Percentiles rank a stretch among this genome's conserved stretches.
phyloP scores from a whole-genome alignment of 2,888 invertebrate genomes.

The Pimpla rufipes region DNA sequence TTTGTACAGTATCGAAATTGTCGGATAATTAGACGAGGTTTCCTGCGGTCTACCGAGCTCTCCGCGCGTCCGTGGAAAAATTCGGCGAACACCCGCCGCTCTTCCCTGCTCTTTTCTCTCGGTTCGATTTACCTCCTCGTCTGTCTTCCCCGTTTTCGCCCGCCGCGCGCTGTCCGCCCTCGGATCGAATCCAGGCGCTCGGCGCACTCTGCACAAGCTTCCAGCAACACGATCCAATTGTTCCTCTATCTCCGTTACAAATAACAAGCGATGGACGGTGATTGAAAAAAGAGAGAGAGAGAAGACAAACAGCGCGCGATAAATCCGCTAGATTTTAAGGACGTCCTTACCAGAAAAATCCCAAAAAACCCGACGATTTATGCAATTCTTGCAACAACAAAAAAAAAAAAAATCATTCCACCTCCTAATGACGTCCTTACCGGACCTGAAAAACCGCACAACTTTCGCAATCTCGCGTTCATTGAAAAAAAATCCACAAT shows the following conservation, averaged over 20 bases:
- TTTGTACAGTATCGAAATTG: constrained; percentile 54
- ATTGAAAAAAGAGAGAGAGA: neutral
- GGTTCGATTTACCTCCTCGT: neutral
- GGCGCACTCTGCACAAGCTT: neutral
- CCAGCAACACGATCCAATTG: constrained; percentile 15
- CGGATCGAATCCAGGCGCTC: neutral
- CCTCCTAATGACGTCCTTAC: neutral
- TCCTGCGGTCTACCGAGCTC: constrained; percentile 17
- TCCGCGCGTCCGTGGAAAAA: neutral
- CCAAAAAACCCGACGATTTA: too few species aligned
- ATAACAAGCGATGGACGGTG: constrained; percentile 14
- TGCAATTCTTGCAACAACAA: too few species aligned
- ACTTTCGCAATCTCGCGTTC: too few species aligned
- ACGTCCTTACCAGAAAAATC: neutral
- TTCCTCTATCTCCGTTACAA: constrained; percentile 1
- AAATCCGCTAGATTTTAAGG: neutral
- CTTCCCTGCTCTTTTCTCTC: too few species aligned
- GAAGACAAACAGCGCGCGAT: constrained; percentile 1
- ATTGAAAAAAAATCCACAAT: too few species aligned
- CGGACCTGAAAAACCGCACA: too few species aligned
- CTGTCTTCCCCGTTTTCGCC: neutral
- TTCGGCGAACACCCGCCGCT: neutral
- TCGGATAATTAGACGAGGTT: constrained; percentile 53
- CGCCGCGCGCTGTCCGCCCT: neutral
- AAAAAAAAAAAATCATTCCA: too few species aligned